Conservation (phyloP, 2,888 invertebrate genomes). For the Meiosimyza decipiens region DNA sequence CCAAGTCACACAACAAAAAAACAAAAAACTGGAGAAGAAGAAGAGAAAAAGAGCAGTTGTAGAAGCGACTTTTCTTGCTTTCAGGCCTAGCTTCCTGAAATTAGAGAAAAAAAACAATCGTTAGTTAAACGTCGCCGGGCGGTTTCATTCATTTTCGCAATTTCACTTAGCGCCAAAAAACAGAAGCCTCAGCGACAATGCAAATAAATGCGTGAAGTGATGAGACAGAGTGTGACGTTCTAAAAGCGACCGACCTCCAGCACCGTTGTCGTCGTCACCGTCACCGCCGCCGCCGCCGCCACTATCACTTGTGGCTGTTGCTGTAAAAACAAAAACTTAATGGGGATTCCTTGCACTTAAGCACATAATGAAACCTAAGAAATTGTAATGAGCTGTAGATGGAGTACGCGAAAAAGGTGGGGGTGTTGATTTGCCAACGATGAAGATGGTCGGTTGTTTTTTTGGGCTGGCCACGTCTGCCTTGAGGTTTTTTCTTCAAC, state of each 20-base stretch:
- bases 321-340: slow-evolving; percentile 46
- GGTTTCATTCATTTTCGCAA: no score
- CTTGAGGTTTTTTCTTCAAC: neutral
- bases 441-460: slow-evolving; percentile 20
- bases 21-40: no score
- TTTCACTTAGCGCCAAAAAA: slow-evolving; percentile 20
- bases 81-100: slow-evolving; percentile 23
- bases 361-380: slow-evolving; percentile 51
- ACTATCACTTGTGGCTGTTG: slow-evolving; percentile 5
- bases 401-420: neutral
- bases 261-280: neutral
- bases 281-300: neutral
- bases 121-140: neutral
- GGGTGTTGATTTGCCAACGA: no score
- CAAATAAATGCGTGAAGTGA: slow-evolving; percentile 8
- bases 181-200: slow-evolving; percentile 47
- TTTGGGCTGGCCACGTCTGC: slow-evolving; percentile 19
- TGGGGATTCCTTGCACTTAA: slow-evolving; percentile 59
- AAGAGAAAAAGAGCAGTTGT: neutral
- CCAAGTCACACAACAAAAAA: neutral
- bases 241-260: neutral
- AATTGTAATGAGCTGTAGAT: slow-evolving; percentile 7
- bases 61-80: neutral
- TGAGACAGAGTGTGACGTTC: slow-evolving; percentile 16
- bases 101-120: slow-evolving; percentile 22